Evolutionary conservation across 2,888 invertebrate species (phyloP), one percentile per base, ranked within the genome.

Genomic region (Anaspis maculata): DNA sequence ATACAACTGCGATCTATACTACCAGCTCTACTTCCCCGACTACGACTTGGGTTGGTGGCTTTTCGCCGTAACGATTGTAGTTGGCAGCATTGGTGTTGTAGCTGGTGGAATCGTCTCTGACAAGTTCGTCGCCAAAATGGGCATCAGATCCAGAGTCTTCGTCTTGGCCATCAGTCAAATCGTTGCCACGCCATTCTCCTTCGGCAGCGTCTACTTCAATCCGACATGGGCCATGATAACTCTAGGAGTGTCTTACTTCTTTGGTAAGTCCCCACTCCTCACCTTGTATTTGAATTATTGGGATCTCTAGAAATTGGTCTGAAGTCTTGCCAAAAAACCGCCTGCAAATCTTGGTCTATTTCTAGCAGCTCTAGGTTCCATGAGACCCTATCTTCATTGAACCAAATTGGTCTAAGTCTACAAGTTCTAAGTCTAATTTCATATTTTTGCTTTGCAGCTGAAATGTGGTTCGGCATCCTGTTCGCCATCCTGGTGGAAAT

Each of bases 381-480:
- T n/a, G n/a, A n/a, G n/a, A n/a, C n/a, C n/a, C n/a, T n/a, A n/a
- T n/a, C n/a, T n/a, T n/a, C n/a, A n/a, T n/a, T n/a, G n/a, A n/a
- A n/a, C n/a, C n/a, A n/a, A n/a, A n/a, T n/a, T n/a, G n/a, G n/a
- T n/a, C n/a, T n/a, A n/a, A n/a, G n/a, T n/a, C n/a, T n/a, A n/a
- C n/a, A n/a, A n/a, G n/a, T n/a, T n/a, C n/a, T n/a, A n/a, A n/a
- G n/a, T n/a, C n/a, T n/a, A n/a, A n/a, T 15, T 6, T 27, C 19
- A 19, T 13, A 11, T 28, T 33, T 13, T 32, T 19, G 12, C 14
- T 16, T 69, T 69, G 6, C 68, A 84, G 89, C 90, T 52, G 90
- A 90, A 68, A 90, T 89, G 89, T 91, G 90, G 90, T 90, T 90
- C 64, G 90, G 90, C 28, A 89, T 91, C 42, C 79, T 90, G 3